Evolutionary conservation across 2,113 vertebrate genomes (phyloP).

Genomic region (Puntigrus tetrazona): DNA sequence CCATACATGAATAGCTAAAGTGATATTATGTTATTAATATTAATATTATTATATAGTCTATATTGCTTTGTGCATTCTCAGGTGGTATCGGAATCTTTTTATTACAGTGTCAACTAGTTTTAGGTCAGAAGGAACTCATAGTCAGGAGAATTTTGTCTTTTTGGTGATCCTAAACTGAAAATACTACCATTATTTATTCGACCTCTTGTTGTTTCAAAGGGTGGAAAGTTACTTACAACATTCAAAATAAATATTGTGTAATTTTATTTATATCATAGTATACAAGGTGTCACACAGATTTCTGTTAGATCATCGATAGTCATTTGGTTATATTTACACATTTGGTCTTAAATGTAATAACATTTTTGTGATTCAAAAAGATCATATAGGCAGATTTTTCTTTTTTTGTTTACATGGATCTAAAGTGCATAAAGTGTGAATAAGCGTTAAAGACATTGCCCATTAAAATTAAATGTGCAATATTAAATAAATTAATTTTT

Average conservation of each 20-base stretch:
- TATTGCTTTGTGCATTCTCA: no score
- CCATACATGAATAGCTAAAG: no score
- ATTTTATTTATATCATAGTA: background rate
- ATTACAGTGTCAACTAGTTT: no score
- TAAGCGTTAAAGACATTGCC: background rate
- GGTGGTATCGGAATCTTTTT: no score
- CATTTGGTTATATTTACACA: background rate
- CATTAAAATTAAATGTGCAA: background rate
- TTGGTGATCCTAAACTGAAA: no score
- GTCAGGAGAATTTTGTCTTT: no score
- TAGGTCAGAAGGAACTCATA: no score
- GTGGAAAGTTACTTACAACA: no score
- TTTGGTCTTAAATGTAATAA: background rate
- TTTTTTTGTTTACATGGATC: background rate
- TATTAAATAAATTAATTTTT: slow-evolving; percentile 2
- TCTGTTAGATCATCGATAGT: background rate
- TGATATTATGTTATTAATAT: no score
- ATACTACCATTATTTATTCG: no score
- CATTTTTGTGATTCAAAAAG: background rate
- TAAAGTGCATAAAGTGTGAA: background rate
- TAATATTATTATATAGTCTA: no score
- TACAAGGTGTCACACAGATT: background rate
- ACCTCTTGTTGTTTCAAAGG: no score
- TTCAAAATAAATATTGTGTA: background rate
- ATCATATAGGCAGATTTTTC: background rate